These are phyloP conservation scores for Dendrocincla tyrannina DNA, from an alignment of 2,797 vertebrate genomes.

Conservation along the genomic window DNA sequence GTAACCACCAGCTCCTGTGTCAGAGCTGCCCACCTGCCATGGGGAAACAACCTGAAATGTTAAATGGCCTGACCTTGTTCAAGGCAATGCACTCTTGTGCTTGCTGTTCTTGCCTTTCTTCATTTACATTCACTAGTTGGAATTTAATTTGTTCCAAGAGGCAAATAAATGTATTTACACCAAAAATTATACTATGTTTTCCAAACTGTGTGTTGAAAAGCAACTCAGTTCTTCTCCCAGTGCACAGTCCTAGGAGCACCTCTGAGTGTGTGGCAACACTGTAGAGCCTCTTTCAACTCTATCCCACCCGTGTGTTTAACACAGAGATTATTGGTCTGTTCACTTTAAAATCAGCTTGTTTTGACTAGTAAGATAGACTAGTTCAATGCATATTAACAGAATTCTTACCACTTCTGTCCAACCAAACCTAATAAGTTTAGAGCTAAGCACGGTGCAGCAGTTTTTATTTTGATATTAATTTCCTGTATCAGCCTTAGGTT, in stretches of 20 bases:
- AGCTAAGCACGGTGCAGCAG: background rate
- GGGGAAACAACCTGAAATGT: background rate
- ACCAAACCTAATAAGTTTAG: background rate
- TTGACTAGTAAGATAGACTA: background rate
- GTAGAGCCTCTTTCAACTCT: background rate
- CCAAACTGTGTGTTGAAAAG: background rate
- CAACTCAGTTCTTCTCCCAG: background rate
- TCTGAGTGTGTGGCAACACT: background rate
- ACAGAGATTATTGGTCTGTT: background rate
- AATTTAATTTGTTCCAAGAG: constrained; percentile 16
- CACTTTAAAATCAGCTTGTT: background rate
- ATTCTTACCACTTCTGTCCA: background rate
- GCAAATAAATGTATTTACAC: background rate
- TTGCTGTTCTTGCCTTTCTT: background rate
- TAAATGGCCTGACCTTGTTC: background rate
- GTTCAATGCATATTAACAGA: background rate
- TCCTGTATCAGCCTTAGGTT: background rate
- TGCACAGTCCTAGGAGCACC: background rate
- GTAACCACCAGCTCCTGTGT: background rate
- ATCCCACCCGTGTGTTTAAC: background rate
- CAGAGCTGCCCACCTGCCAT: background rate
- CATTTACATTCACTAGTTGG: constrained; percentile 6
- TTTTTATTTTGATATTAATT: background rate
- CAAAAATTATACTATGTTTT: background rate
- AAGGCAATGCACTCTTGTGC: background rate